phyloP scores from a whole-genome alignment of 2,888 invertebrate species.

The Synergus umbraculus region DNA sequence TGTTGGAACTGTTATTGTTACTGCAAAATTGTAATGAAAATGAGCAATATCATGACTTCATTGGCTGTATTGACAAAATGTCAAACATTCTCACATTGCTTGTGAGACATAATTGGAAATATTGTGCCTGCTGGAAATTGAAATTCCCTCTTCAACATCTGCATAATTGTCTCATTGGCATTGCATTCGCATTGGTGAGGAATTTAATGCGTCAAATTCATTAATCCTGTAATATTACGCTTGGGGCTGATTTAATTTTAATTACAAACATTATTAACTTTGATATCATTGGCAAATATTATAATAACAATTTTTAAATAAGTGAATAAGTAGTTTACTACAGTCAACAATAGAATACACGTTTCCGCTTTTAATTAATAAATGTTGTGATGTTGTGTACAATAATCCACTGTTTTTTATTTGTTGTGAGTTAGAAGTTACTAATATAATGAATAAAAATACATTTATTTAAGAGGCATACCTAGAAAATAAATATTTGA shows the following conservation, averaged over 20 bases:
- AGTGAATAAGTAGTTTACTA: neutral
- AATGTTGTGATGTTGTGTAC: neutral
- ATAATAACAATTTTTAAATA: neutral
- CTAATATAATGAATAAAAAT: neutral
- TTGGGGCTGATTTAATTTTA: neutral
- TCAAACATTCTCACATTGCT: neutral
- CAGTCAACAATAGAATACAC: neutral
- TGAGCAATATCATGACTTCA: neutral
- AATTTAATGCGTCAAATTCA: neutral
- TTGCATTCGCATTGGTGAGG: neutral
- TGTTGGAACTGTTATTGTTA: neutral
- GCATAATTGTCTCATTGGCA: neutral
- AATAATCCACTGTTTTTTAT: neutral
- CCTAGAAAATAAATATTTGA: neutral
- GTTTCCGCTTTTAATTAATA: neutral
- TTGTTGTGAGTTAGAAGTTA: neutral
- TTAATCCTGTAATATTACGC: neutral
- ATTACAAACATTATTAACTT: neutral
- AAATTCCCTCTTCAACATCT: neutral
- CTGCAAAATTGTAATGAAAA: neutral
- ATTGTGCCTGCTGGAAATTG: neutral
- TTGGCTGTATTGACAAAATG: neutral
- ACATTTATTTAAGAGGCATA: neutral
- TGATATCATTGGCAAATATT: neutral
- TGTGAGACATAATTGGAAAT: neutral